Conservation (phyloP, 2,113 vertebrate species). For the Trogon surrucura region DNA sequence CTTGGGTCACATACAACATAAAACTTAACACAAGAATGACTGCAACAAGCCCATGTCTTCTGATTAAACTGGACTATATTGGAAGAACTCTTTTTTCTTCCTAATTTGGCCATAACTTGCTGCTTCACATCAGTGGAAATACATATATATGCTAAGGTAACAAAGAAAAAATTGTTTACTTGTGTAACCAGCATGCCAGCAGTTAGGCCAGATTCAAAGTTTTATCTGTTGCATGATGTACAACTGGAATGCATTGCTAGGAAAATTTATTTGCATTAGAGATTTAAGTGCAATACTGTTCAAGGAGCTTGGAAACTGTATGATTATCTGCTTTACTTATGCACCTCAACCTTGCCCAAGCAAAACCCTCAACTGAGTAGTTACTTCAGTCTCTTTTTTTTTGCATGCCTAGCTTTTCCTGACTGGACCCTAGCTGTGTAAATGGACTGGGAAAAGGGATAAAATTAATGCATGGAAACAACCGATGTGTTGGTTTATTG, state of each 20-base stretch:
- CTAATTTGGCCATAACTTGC: not conserved
- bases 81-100: not conserved
- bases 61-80: not conserved
- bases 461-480: not conserved
- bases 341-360: not conserved
- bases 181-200: not conserved
- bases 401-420: not conserved
- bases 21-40: not conserved
- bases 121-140: not conserved
- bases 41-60: not conserved
- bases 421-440: not conserved
- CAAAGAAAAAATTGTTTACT: not conserved
- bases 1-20: not conserved
- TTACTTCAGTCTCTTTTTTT: not conserved
- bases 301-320: not conserved
- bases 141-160: not conserved
- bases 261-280: not conserved
- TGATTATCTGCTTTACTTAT: not conserved
- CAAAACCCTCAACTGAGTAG: not conserved
- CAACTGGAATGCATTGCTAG: not conserved
- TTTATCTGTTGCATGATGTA: not conserved
- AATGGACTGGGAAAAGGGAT: not conserved
- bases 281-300: not conserved
- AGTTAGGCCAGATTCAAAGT: not conserved
- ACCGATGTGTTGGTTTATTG: not conserved